These are phyloP conservation scores for Glyphotaelius pellucidus DNA, from an alignment of 2,888 invertebrate species.

Conservation along the genomic window DNA sequence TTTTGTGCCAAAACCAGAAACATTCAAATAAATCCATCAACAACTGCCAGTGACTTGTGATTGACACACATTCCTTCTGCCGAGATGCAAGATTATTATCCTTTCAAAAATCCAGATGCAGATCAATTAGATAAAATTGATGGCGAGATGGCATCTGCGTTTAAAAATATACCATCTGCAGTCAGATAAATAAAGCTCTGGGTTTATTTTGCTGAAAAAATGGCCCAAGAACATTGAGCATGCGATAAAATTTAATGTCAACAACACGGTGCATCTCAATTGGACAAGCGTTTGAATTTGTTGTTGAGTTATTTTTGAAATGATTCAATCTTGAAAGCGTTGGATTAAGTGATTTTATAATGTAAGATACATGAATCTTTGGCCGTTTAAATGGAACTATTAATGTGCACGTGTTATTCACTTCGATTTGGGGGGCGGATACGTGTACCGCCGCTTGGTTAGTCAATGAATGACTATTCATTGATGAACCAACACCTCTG, in stretches of 20 bases:
- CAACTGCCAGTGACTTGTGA: neutral
- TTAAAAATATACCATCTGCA: neutral
- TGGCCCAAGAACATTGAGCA: neutral
- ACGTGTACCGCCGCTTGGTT: too few relatives aligned
- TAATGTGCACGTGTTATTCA: neutral
- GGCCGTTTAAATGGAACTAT: neutral
- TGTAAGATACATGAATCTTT: neutral
- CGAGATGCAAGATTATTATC: neutral
- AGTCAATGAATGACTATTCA: too few relatives aligned
- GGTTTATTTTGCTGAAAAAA: neutral
- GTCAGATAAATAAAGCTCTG: neutral
- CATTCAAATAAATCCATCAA: neutral
- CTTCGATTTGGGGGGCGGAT: too few relatives aligned
- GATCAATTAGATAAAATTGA: neutral
- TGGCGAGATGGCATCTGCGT: neutral
- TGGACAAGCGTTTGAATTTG: neutral
- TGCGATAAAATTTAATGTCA: neutral
- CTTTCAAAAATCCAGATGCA: neutral
- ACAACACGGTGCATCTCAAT: conserved; percentile 2
- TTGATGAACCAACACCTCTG: too few relatives aligned
- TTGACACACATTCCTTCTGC: neutral
- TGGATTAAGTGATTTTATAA: neutral
- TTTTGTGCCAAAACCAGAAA: neutral
- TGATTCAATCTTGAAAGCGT: neutral
- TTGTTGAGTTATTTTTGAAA: neutral